Base-by-base conservation (phyloP, 2,888 invertebrate species). In the Empis stercorea region DNA sequence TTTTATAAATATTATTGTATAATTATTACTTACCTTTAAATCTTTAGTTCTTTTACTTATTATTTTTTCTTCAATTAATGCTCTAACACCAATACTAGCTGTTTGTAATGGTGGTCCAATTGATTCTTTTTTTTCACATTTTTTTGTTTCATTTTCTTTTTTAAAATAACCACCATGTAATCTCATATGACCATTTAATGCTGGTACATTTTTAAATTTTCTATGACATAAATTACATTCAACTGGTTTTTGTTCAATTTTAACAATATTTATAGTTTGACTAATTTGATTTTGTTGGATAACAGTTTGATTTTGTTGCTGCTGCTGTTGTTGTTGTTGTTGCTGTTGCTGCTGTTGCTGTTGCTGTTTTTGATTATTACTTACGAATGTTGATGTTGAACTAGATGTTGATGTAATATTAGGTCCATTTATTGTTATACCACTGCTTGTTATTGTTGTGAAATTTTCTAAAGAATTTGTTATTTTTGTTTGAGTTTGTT, bases 111-210 rank as follows among this genome's bases (percentile, higher is more conserved):
- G 89, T 6, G 89, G 87, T 6, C 86, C 87, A 15, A 76, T 76
- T 3, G 81, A 74, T 63, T 89, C 88, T 61, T 87, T 87, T 65
- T 88, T 89, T 57, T 89, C 88, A 59, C 78, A 74, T 65, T 89
- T 89, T 65, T 88, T 91, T 55, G 79, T 82, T 57, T 89, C 89
- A 0, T 87, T 81, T 64, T 89, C 88, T 83, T 91, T 92, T 71
- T 95, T 95, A 64, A 93, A 89, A 70, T 94, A 96, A 48, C 96
- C 95, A 40, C 96, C 96, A 68, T 97, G 96, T 53, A 96, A 76
- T 60, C 96, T 78, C 96, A 96, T 96, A 66, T 96, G 96, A 10
- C 96, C 96, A 70, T 97, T 97, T 48, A 97, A 79, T 27, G 96
- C 96, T 17, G 95, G 94, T 68, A 94, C 87, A 70, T 95, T 96